Base-by-base conservation (phyloP, 2,888 invertebrate genomes). In the Leptogaster cylindrica region DNA sequence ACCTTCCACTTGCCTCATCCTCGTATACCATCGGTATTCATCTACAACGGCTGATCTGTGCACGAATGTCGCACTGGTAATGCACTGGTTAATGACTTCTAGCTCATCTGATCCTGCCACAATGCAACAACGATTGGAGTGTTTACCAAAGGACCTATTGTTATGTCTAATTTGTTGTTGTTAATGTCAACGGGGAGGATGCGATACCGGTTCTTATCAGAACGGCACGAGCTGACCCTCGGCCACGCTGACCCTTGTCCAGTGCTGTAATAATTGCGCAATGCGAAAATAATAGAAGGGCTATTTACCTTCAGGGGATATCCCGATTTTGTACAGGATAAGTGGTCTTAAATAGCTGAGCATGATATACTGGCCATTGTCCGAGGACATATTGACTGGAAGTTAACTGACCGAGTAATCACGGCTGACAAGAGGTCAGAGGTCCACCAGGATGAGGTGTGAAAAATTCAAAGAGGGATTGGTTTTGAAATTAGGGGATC, bases 1-100 rank as follows among this genome's bases (percentile, higher is more conserved):
- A 61, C 44, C 61, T 61, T 44, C 28, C 61, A 61, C 44, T 61
- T 61, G 44, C 44, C 39, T 55, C 55, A 23, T 41, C 55, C 28
- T 39, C 20, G 23, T 25, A 16, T 41, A 18, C 14, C 41, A 41
- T 41, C 41, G 14, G 18, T 41, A 16, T 41, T 16, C 41, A 10
- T 10, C 50, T n/a, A 28, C 5, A 6, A 10, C 28, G 36, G n/a
- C 23, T 18, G 23, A n/a, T 23, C n/a, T 46, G 20, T n/a, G 25
- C 46, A 46, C 3, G 46, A 46, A 5, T 16, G 36, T 28, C 23
- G 36, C 20, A 23, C 10, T 6, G 41, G 14, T 41, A 41, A 18
- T 7, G 41, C 6, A 41, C 12, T 23, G 55, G 36, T 36, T 10
- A 33, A n/a, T 10, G 10, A 20, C 36, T 33, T 55, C 36, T 36